A percentile compares a stretch with the other conserved stretches of the same genome.
phyloP scores from a whole-genome alignment of 2,797 vertebrate species.

The Halcyon badia region DNA sequence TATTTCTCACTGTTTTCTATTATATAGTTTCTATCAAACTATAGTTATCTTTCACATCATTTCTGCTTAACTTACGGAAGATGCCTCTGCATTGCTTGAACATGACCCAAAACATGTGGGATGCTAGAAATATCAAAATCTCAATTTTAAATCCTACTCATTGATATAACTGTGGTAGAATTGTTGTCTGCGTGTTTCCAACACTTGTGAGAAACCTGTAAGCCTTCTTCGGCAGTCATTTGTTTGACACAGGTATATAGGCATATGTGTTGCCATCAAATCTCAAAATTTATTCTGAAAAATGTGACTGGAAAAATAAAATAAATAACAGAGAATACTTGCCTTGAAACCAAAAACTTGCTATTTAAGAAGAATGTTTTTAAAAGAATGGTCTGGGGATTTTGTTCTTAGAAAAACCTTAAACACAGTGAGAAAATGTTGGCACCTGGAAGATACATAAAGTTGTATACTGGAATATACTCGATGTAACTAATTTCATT shows the following conservation, averaged over 20 bases:
- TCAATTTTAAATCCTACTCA: not conserved
- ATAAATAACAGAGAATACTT: not conserved
- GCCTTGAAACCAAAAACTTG: not conserved
- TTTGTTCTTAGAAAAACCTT: not conserved
- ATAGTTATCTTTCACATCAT: not conserved
- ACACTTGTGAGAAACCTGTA: not conserved
- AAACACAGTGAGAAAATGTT: not conserved
- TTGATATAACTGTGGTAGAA: not conserved
- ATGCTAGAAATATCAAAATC: conserved; percentile 41
- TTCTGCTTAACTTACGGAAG: not conserved
- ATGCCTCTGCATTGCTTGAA: not conserved
- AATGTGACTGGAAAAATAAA: not conserved
- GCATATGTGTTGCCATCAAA: not conserved
- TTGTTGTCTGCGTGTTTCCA: not conserved
- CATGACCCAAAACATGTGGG: not conserved
- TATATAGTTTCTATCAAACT: not conserved
- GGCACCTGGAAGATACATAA: not conserved
- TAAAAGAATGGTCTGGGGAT: not conserved
- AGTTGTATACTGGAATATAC: not conserved
- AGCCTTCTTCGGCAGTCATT: not conserved
- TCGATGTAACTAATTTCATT: not conserved
- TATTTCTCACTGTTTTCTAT: not conserved
- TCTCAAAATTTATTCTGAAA: not conserved
- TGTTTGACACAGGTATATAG: not conserved
- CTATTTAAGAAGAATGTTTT: not conserved